A percentile compares a stretch with the other conserved stretches of the same genome.
Evolutionary conservation across 2,113 vertebrate species (phyloP).

Genomic region (Pampusana beccarii): DNA sequence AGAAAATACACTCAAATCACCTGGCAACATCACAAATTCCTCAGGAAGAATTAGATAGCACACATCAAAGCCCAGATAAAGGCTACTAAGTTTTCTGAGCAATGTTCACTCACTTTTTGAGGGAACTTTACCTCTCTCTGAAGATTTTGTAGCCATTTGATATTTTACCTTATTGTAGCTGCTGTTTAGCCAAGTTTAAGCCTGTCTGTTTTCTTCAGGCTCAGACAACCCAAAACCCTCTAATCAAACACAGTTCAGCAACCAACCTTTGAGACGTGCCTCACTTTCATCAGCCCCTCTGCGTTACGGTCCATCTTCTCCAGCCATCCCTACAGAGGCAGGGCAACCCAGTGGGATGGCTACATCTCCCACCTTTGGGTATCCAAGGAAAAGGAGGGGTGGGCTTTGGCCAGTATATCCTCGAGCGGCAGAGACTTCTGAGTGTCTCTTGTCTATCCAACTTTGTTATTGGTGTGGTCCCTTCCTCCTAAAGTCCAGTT

Average conservation of each 20-base stretch:
- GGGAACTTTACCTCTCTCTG: not conserved
- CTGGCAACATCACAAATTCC: not conserved
- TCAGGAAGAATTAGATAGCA: not conserved
- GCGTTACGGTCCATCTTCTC: not conserved
- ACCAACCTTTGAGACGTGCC: not conserved
- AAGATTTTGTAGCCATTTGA: not conserved
- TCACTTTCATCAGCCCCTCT: not conserved
- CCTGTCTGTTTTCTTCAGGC: not conserved
- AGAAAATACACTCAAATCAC: not conserved
- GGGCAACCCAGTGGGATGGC: not conserved
- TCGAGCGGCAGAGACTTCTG: not conserved
- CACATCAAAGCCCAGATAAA: not conserved
- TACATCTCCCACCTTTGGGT: not conserved
- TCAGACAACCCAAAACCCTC: accelerated
- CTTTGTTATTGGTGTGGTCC: too few relatives aligned
- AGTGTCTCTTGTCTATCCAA: not conserved
- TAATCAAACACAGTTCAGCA: not conserved
- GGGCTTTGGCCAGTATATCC: not conserved
- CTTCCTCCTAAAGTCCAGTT: not conserved
- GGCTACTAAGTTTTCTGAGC: not conserved
- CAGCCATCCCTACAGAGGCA: not conserved
- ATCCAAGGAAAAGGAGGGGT: not conserved
- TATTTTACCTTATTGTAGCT: not conserved
- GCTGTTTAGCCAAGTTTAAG: not conserved
- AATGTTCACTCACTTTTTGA: not conserved